Percentiles rank a stretch among this genome's conserved stretches.
These are phyloP conservation scores for Rallus crepitans DNA, from an alignment of 2,797 vertebrate species.

Conservation along the genomic window DNA sequence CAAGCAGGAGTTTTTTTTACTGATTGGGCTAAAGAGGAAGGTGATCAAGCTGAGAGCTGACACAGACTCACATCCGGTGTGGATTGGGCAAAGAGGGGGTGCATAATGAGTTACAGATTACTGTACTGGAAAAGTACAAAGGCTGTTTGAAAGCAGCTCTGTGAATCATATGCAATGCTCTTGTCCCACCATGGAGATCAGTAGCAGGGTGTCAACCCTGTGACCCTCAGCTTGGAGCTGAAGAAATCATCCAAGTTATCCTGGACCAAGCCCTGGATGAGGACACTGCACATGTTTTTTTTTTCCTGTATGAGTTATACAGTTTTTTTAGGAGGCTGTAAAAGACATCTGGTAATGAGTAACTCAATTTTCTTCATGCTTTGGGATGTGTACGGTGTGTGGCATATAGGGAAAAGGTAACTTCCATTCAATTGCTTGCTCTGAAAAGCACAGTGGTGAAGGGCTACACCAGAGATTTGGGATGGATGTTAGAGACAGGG, in stretches of 20 bases:
- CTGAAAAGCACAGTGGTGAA: background rate
- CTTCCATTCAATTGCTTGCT: accelerated
- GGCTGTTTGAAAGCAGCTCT: constrained; percentile 27
- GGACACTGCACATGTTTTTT: background rate
- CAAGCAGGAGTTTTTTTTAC: constrained; percentile 3
- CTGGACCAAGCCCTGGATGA: background rate
- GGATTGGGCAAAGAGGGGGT: constrained; percentile 37
- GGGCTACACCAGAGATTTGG: background rate
- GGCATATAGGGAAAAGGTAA: background rate
- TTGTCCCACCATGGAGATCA: background rate
- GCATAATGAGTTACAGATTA: constrained; percentile 65
- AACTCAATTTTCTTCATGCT: background rate
- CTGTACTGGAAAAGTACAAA: constrained; percentile 14
- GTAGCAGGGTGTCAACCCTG: background rate
- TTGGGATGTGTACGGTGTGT: background rate
- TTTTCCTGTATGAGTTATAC: background rate
- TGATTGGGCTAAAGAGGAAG: constrained; percentile 25
- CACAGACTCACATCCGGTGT: constrained; percentile 52
- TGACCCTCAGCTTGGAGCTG: background rate
- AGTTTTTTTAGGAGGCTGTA: background rate
- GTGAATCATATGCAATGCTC: constrained; percentile 8
- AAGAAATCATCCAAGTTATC: background rate
- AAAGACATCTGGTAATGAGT: background rate
- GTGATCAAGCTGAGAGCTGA: constrained; percentile 60
- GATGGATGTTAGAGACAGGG: background rate